Conservation (phyloP, 2,113 vertebrate genomes). For the Bujurquina vittata region DNA sequence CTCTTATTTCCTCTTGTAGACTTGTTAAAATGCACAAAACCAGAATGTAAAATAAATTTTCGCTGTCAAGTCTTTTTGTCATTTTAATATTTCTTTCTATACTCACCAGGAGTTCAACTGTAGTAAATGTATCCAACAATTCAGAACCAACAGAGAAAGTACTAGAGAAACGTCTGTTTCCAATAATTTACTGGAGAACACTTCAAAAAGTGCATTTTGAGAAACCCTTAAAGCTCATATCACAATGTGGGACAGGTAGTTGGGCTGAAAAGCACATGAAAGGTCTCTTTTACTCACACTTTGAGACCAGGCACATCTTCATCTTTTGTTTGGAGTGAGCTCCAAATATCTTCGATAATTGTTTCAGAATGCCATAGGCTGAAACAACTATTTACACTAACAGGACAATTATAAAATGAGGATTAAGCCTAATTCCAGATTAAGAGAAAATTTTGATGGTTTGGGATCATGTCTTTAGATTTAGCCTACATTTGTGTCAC, state of each 20-base stretch:
- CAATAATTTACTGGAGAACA: too few species aligned
- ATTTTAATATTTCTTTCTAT: not conserved
- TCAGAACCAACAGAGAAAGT: too few species aligned
- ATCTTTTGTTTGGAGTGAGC: not conserved
- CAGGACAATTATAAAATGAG: too few species aligned
- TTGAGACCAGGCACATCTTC: too few species aligned
- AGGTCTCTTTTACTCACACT: too few species aligned
- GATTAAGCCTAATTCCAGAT: too few species aligned
- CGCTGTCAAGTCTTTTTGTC: not conserved
- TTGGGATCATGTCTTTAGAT: not conserved
- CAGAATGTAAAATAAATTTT: constrained; percentile 35
- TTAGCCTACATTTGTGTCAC: not conserved
- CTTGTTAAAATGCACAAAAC: not conserved
- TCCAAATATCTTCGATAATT: not conserved
- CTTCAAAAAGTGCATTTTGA: too few species aligned
- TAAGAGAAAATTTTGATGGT: not conserved
- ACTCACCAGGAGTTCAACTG: not conserved
- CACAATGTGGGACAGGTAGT: too few species aligned
- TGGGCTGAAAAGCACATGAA: too few species aligned
- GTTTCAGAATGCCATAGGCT: not conserved
- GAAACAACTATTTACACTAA: too few species aligned
- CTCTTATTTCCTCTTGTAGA: constrained; percentile 7
- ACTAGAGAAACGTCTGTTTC: not conserved
- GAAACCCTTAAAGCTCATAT: too few species aligned
- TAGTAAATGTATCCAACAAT: not conserved